phyloP scores from a whole-genome alignment of 2,113 vertebrate genomes.

The Gyps fulvus region DNA sequence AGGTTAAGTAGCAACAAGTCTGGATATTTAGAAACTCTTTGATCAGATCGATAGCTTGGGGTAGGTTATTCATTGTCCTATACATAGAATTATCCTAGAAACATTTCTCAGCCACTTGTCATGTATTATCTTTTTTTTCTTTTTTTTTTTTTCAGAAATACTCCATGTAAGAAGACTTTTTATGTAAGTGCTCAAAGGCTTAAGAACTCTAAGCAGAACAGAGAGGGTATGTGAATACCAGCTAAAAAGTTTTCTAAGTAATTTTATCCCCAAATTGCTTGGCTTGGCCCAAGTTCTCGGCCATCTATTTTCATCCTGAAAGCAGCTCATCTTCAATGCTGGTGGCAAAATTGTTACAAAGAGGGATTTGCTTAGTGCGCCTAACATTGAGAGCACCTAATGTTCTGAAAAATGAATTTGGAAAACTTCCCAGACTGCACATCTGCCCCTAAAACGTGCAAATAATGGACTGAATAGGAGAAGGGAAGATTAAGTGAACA shows the following conservation, averaged over 20 bases:
- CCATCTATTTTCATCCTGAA: slow-evolving; percentile 41
- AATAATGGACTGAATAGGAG: neutral
- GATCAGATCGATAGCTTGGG: neutral
- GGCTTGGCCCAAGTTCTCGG: neutral
- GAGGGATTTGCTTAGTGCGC: slow-evolving; percentile 21
- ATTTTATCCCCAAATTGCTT: slow-evolving; percentile 23
- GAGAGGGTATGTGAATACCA: neutral
- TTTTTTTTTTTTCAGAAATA: neutral
- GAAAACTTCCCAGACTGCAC: slow-evolving; percentile 44
- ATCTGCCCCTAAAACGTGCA: slow-evolving; percentile 9
- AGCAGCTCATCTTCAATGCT: slow-evolving; percentile 9
- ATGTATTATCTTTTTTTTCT: neutral
- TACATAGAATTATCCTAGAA: neutral
- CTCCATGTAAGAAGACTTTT: neutral
- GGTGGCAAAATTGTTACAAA: slow-evolving; percentile 52
- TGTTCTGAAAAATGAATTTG: slow-evolving; percentile 67
- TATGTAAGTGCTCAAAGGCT: neutral
- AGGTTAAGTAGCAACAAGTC: neutral
- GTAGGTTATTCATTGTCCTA: neutral
- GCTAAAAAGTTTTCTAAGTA: neutral
- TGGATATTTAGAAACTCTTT: neutral
- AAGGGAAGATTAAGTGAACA: neutral
- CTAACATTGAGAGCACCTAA: slow-evolving; percentile 57
- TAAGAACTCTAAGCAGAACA: neutral
- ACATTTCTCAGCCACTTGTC: neutral